These are phyloP conservation scores for Darevskia nairensis DNA, from an alignment of 2,797 vertebrate species.

Conservation along the genomic window DNA sequence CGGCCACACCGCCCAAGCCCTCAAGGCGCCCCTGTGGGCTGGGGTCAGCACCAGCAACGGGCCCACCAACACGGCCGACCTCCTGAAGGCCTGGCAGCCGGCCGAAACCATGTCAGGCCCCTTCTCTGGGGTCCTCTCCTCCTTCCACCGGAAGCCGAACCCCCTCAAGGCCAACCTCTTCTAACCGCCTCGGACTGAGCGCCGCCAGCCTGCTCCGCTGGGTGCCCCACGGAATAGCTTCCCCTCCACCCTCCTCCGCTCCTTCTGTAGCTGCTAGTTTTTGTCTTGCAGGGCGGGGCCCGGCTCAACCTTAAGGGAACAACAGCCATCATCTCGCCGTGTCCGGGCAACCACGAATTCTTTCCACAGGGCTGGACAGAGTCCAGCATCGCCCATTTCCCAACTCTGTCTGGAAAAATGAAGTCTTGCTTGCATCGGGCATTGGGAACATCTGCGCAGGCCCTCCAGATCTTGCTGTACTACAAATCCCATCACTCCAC, in stretches of 20 bases:
- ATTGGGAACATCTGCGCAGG: too few species aligned
- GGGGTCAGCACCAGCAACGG: conserved; percentile 84
- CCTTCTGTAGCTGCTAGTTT: neutral
- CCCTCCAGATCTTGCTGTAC: too few species aligned
- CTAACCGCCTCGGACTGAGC: conserved; percentile 73
- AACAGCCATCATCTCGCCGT: neutral
- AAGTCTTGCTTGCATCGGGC: neutral
- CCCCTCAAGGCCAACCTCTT: conserved; percentile 93
- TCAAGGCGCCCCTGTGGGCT: conserved; percentile 90
- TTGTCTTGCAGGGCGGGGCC: neutral
- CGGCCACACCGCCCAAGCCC: conserved; percentile 83
- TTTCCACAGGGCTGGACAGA: too few species aligned
- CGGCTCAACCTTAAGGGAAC: neutral
- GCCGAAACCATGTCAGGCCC: conserved; percentile 91
- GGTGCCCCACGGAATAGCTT: neutral
- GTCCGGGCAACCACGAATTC: neutral
- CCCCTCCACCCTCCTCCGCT: neutral
- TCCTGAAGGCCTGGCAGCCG: conserved; percentile 95
- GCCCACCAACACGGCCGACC: conserved; percentile 84
- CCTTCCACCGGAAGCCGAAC: conserved; percentile 94
- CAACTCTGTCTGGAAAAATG: too few species aligned
- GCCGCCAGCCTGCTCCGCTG: neutral
- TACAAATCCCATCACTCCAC: too few species aligned
- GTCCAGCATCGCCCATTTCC: neutral
- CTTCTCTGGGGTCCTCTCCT: conserved; percentile 93